Base-by-base conservation (phyloP, 1,140 invertebrate species). In the Argopecten irradians region DNA sequence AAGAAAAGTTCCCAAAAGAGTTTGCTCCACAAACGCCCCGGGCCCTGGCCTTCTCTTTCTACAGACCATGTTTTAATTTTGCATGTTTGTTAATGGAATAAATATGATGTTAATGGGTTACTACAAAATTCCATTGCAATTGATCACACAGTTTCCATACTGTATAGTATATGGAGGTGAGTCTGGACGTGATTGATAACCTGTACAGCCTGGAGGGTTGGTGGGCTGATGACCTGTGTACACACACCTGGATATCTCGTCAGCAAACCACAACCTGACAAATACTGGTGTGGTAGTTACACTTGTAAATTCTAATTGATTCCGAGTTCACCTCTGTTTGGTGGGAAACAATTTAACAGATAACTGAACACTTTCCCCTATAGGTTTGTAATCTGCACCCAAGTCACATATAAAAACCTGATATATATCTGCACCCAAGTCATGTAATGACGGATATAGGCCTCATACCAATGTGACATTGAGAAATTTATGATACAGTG, bases 101-200 rank as follows among this genome's bases (percentile, higher is more conserved):
- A 1, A n/a, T 71, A n/a, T n/a, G 22, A n/a, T n/a, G n/a, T n/a
- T n/a, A n/a, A n/a, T n/a, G n/a, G n/a, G n/a, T n/a, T n/a, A n/a
- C n/a, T n/a, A n/a, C n/a, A n/a, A 71, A 71, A 71, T 71, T 71
- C 55, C 55, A 11, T 71, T 71, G 55, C 28, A 28, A 71, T 71
- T 71, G 55, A n/a, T 71, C 55, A 71, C 16, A 55, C 55, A 28
- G 16, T 71, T 71, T n/a, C 22, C 55, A 71, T 5, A 71, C 55
- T 71, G n/a, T n/a, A 22, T 28, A 71, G n/a, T n/a, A 22, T 28
- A 71, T 71, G 5, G n/a, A 71, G 55, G 55, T 71, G 55, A 71
- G 55, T 71, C 55, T 71, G 55, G 55, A 71, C 55, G 1, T 71
- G 55, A 71, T 71, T 71, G 55, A 71, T 71, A n/a, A 71, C 55